Evolutionary conservation across 1,140 invertebrate genomes (phyloP).

Genomic region (Fopius arisanus): DNA sequence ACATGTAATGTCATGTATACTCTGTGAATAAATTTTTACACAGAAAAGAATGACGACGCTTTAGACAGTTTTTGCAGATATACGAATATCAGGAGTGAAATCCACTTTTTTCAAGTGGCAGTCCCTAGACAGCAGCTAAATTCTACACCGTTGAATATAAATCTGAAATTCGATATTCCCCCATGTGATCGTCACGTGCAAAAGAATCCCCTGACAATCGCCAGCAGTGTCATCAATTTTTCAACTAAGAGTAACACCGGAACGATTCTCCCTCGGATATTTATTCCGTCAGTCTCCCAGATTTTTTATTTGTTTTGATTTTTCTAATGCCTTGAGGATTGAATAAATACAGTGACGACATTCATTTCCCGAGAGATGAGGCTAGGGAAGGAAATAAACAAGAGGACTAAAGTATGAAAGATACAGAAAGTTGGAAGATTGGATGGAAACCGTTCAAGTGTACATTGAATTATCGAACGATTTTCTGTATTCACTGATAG

Average conservation of each 20-base stretch:
- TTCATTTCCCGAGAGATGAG: background rate
- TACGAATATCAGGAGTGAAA: background rate
- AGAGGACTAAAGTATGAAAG: constrained; percentile 1
- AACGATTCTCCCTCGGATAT: background rate
- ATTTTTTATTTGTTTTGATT: background rate
- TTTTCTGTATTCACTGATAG: background rate
- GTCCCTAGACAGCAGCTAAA: background rate
- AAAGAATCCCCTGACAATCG: background rate
- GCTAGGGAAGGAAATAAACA: background rate
- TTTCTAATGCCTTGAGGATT: background rate
- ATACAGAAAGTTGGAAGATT: background rate
- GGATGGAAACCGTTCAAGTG: background rate
- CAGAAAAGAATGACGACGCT: background rate
- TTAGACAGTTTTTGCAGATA: background rate
- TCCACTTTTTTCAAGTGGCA: background rate
- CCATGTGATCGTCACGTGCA: background rate
- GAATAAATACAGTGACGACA: background rate
- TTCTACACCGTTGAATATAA: constrained; percentile 7
- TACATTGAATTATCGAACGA: background rate
- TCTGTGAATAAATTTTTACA: background rate
- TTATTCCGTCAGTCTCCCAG: background rate
- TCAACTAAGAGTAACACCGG: constrained; percentile 1
- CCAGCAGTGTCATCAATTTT: constrained; percentile 18
- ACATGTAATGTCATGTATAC: background rate
- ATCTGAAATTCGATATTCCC: constrained; percentile 27